These are phyloP conservation scores for Jaculus jaculus DNA, from an alignment of 2,113 vertebrate species.

Conservation along the genomic window DNA sequence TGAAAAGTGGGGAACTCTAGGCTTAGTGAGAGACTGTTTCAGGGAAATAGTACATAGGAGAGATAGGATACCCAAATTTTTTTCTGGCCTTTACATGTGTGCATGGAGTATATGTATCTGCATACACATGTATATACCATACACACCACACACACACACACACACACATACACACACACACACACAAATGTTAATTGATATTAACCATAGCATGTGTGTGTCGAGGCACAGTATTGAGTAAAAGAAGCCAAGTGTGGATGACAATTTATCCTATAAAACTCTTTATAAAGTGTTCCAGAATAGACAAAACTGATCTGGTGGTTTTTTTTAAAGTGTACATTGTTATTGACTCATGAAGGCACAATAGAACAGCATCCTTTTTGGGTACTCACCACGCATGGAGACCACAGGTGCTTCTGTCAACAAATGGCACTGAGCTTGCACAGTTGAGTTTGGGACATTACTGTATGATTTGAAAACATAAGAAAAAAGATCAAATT, in stretches of 20 bases:
- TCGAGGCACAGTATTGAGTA: neutral
- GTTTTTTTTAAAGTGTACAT: neutral
- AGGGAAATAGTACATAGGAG: no score
- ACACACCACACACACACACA: no score
- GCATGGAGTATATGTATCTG: no score
- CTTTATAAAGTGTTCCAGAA: neutral
- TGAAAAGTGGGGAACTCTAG: no score
- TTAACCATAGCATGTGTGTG: neutral
- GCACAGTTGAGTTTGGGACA: neutral
- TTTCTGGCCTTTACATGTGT: no score
- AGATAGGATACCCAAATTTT: no score
- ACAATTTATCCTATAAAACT: neutral
- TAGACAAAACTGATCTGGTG: neutral
- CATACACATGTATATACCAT: no score
- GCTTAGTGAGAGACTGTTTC: no score
- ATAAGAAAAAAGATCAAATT: constrained; percentile 9
- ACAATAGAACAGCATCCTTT: neutral
- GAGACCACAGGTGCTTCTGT: neutral
- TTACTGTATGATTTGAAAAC: neutral
- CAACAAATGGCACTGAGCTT: neutral
- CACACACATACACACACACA: no score
- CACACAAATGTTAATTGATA: neutral
- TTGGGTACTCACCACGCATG: neutral
- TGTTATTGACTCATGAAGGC: neutral
- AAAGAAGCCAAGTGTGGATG: neutral